A percentile compares a stretch with the other conserved stretches of the same genome.
Conservation (phyloP, 2,888 invertebrate genomes). For the Perizoma affinitatum region DNA sequence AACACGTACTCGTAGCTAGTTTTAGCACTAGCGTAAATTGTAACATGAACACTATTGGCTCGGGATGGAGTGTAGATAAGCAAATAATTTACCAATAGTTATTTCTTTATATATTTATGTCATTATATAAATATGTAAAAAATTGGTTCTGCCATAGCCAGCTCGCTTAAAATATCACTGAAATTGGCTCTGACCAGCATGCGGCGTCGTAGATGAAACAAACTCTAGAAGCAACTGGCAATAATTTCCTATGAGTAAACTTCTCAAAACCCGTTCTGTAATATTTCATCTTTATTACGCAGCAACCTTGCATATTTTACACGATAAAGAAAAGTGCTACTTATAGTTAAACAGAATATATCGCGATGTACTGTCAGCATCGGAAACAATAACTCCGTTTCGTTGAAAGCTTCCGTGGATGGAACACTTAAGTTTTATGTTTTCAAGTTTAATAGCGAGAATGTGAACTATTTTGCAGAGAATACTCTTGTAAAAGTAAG, state of each 20-base stretch:
- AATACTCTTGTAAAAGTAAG: too few species aligned
- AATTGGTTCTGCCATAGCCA: background rate
- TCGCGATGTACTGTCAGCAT: constrained; percentile 14
- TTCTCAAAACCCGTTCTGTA: background rate
- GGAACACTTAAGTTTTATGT: background rate
- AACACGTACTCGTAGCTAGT: background rate
- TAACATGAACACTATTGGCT: too few species aligned
- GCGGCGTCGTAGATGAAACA: constrained; percentile 1
- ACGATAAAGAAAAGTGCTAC: constrained; percentile 17
- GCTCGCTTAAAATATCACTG: too few species aligned
- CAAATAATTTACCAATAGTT: too few species aligned
- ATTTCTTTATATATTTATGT: too few species aligned
- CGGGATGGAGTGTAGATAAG: too few species aligned
- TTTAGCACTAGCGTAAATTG: too few species aligned
- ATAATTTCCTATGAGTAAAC: constrained; percentile 1
- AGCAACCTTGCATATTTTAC: constrained; percentile 11
- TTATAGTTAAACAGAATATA: constrained; percentile 25
- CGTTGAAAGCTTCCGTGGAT: constrained; percentile 22
- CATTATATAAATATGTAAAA: background rate
- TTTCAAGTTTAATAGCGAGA: constrained; percentile 9
- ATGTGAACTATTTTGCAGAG: constrained; percentile 1
- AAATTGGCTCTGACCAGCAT: background rate
- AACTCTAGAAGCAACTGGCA: background rate
- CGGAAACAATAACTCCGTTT: constrained; percentile 15
- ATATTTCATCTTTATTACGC: constrained; percentile 16